Base-by-base conservation (phyloP, 2,888 invertebrate genomes). In the Bibio marci region DNA sequence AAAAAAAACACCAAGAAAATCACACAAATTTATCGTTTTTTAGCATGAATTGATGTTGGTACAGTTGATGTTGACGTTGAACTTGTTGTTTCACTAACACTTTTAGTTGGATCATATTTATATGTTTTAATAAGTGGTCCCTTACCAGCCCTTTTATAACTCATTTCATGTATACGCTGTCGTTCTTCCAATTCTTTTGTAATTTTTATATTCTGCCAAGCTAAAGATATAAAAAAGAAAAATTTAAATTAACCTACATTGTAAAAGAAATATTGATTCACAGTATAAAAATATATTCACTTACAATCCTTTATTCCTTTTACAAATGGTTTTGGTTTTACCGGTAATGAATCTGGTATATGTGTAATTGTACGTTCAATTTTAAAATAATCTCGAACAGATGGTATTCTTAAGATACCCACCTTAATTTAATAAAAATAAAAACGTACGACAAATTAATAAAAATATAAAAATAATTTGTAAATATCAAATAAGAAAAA, bases 81-180 rank as follows among this genome's bases (percentile, higher is more conserved):
- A 22, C 22, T 22, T 22, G 22, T 22, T 22, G 22, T 6, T 22
- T 22, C 22, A 6, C 8, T 4, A 6, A 6, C 5, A 22, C 4
- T 8, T 50, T 76, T 76, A 37, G 77, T 77, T 2, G 92, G 91
- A 59, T 92, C 81, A 56, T 73, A 77, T 58, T 82, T 77, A 54
- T 73, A 94, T 0, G 94, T 94, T 62, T 87, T 91, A 28, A 77
- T 71, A 33, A 92, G 53, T 0, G 94, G 85, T 1, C 86, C 90
- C 54, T 75, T 76, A 11, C 91, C 94, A 2, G 91, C 88, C 56
- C 71, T 72, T 42, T 76, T 73, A 53, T 92, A 92, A 39, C 77
- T 72, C 46, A 81, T 65, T 49, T 78, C 76, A 57, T 92, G 90
- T 45, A 80, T 58, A 43, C 76, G 64, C 49, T 75, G 71, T 40